Conservation (phyloP, 92 coral and sea anemone genomes). For the Paramuricea clavata region DNA sequence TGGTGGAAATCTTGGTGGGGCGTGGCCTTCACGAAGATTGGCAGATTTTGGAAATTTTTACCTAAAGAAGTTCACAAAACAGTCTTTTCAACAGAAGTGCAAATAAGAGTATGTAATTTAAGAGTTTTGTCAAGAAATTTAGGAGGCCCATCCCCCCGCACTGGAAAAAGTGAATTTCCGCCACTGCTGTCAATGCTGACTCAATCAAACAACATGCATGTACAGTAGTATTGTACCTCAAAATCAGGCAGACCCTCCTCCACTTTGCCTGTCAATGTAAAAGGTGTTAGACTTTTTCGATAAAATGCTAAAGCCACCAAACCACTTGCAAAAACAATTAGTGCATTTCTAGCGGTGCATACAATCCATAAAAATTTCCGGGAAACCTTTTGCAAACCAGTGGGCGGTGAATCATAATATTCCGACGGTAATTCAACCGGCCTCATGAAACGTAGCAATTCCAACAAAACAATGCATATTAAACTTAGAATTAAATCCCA, state of each 20-base stretch:
- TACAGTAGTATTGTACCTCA: conserved; percentile 82
- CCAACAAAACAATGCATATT: conserved; percentile 73
- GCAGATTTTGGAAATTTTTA: too few relatives aligned
- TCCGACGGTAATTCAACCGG: conserved; percentile 79
- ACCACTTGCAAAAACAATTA: conserved; percentile 81
- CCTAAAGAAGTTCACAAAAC: too few relatives aligned
- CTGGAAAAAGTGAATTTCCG: too few relatives aligned
- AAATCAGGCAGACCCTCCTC: conserved; percentile 80
- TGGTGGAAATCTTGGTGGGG: too few relatives aligned
- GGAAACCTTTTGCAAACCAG: conserved; percentile 72
- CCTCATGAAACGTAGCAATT: conserved; percentile 66
- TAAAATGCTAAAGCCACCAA: conserved; percentile 74
- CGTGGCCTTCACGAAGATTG: too few relatives aligned
- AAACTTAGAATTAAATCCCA: conserved; percentile 86
- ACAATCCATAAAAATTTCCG: conserved; percentile 87
- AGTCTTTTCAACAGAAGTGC: too few relatives aligned
- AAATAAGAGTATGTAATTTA: too few relatives aligned
- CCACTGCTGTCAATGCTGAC: neutral
- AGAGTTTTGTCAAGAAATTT: too few relatives aligned
- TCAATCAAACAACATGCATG: too few relatives aligned
- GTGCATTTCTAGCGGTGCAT: conserved; percentile 87
- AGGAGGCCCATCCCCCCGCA: too few relatives aligned
- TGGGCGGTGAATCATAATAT: conserved; percentile 46
- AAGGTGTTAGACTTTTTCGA: conserved; percentile 40
- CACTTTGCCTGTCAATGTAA: conserved; percentile 76